Evolutionary conservation across 1,140 invertebrate genomes (phyloP).

Genomic region (Myzus persicae): DNA sequence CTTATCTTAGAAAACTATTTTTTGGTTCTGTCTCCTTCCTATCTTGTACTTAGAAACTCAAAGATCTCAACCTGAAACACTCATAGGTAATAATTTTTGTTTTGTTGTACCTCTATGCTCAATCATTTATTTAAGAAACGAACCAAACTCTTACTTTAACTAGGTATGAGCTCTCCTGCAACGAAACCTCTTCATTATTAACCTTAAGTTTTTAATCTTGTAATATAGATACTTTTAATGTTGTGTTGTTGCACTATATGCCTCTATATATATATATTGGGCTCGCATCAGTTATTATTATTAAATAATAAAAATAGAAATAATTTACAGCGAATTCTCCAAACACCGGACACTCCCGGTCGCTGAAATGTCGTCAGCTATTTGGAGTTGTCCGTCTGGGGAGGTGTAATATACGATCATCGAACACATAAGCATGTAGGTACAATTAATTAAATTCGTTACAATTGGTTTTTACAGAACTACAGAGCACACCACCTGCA

Average conservation of each 20-base stretch:
- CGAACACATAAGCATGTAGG: too few species aligned
- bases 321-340: neutral
- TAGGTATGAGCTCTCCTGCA: neutral
- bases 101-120: neutral
- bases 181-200: neutral
- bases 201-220: neutral
- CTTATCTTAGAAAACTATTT: neutral
- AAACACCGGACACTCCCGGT: neutral
- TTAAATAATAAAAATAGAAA: neutral
- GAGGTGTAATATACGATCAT: neutral
- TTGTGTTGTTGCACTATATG: neutral
- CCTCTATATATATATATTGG: too few species aligned
- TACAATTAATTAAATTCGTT: neutral
- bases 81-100: neutral
- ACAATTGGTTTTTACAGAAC: neutral
- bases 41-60: neutral
- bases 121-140: neutral
- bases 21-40: neutral
- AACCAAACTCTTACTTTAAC: neutral
- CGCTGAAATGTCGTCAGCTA: neutral
- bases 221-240: neutral
- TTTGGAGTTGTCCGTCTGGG: neutral
- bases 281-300: neutral
- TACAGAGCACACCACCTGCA: too few species aligned
- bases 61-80: neutral